Evolutionary conservation across 2,888 invertebrate species (phyloP), one percentile per base, ranked within the genome.

Genomic region (Megaustenia siamemsis): DNA sequence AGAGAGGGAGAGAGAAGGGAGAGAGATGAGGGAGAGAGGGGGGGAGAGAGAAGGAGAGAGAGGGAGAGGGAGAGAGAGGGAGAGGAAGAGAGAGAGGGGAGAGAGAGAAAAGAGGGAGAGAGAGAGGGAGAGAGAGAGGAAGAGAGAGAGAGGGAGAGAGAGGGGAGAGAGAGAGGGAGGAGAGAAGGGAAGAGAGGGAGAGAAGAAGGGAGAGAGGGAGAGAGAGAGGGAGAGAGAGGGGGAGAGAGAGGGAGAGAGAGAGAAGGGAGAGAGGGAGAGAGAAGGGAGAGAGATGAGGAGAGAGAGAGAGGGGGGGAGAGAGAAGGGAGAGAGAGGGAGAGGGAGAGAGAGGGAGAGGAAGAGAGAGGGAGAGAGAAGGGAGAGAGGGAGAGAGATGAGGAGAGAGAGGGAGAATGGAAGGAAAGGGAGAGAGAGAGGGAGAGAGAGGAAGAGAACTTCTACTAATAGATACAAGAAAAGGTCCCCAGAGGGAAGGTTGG

Each of bases 1-100:
- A 21, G 75, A 45, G 28, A n/a, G 21, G n/a, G 28, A 12, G 18
- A 21, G 53, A 32, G 76, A 12, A 32, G 5, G 53, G n/a, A n/a
- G n/a, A n/a, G n/a, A n/a, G n/a, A n/a, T n/a, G n/a, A n/a, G n/a
- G n/a, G n/a, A n/a, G n/a, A 12, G 53, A 12, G 3, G n/a, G 53
- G 4, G 49, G 28, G 77, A 56, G 38, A 10, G 77, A 60, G 60
- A 35, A 53, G 15, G 60, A 60, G 60, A 35, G 38, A 77, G 77
- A 35, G 38, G 28, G 24, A 53, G 35, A 56, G 24, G n/a, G 60
- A 38, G 53, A 35, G 32, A 60, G 35, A 10, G 43, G 40, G 45
- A 60, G 28, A 71, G 38, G 35, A 24, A 38, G 43, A 60, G 32
- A 43, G 28, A 60, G 40, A 38, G 40, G 32, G 60, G 43, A 12